These are phyloP conservation scores for Chironomus striatipennis DNA, from an alignment of 1,140 invertebrate species.

Conservation along the genomic window DNA sequence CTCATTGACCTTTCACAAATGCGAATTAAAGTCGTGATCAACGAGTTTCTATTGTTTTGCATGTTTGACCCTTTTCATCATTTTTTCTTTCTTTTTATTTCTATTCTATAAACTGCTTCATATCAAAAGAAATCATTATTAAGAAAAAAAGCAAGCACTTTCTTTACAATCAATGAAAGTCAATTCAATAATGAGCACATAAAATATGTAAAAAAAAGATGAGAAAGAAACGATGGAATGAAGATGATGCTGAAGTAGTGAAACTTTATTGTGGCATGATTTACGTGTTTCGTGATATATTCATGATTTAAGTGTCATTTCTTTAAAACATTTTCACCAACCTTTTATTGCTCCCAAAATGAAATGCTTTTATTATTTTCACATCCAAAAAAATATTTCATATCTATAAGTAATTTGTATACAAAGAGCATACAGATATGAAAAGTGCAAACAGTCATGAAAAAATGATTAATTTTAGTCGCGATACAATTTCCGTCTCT, in stretches of 20 bases:
- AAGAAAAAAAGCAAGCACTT: neutral
- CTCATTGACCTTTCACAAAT: constrained; percentile 12
- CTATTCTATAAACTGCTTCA: neutral
- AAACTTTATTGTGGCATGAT: neutral
- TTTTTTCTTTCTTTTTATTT: neutral
- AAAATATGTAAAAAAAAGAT: neutral
- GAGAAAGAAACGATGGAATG: neutral
- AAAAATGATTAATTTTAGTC: too few relatives aligned
- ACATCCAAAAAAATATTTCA: too few relatives aligned
- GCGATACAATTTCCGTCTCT: neutral
- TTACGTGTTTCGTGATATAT: neutral
- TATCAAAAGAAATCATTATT: neutral
- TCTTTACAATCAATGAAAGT: constrained; percentile 13
- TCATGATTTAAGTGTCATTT: constrained; percentile 8
- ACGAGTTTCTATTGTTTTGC: constrained; percentile 12
- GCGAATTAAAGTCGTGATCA: constrained; percentile 12
- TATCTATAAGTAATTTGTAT: too few relatives aligned
- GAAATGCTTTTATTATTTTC: too few relatives aligned
- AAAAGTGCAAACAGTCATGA: too few relatives aligned
- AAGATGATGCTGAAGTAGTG: neutral
- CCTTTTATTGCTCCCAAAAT: too few relatives aligned
- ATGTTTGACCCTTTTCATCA: constrained; percentile 12
- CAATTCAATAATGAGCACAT: neutral
- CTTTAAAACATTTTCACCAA: neutral
- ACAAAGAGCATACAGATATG: too few relatives aligned